Percentiles rank a stretch among this genome's conserved stretches.
phyloP scores from a whole-genome alignment of 2,888 invertebrate species.

The Chorisops tibialis region DNA sequence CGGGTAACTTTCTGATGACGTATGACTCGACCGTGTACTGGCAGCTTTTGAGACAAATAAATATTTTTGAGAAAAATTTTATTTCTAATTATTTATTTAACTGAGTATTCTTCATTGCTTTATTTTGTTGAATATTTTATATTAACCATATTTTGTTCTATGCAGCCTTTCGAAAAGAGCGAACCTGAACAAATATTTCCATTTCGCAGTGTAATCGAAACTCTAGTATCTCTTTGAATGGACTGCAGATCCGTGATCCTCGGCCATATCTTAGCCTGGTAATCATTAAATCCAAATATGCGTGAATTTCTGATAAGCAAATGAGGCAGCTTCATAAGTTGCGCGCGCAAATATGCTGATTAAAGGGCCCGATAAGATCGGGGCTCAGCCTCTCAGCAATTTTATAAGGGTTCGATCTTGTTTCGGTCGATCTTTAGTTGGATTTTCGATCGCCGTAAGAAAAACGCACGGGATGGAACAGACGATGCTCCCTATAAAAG shows the following conservation, averaged over 20 bases:
- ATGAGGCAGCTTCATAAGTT: slow-evolving; percentile 36
- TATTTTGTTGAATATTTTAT: too few relatives aligned
- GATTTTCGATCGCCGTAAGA: too few relatives aligned
- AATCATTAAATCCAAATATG: slow-evolving; percentile 38
- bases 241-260: neutral
- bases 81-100: too few relatives aligned
- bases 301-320: slow-evolving; percentile 38
- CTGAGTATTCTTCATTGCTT: too few relatives aligned
- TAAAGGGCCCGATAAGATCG: slow-evolving; percentile 33
- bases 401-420: neutral
- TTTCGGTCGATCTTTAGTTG: neutral
- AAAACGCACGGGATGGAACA: neutral
- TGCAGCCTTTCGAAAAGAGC: too few relatives aligned
- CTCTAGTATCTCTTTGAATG: neutral
- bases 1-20: too few relatives aligned
- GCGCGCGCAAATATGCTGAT: slow-evolving; percentile 31
- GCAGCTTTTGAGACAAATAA: too few relatives aligned
- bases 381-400: neutral
- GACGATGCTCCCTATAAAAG: neutral
- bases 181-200: too few relatives aligned
- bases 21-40: too few relatives aligned
- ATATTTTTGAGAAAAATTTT: too few relatives aligned
- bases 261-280: slow-evolving; percentile 30
- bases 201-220: too few relatives aligned
- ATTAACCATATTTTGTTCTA: too few relatives aligned